Percentiles rank a stretch among this genome's conserved stretches.
Evolutionary conservation across 2,113 vertebrate species (phyloP).

Genomic region (Rhinolophus sinicus): DNA sequence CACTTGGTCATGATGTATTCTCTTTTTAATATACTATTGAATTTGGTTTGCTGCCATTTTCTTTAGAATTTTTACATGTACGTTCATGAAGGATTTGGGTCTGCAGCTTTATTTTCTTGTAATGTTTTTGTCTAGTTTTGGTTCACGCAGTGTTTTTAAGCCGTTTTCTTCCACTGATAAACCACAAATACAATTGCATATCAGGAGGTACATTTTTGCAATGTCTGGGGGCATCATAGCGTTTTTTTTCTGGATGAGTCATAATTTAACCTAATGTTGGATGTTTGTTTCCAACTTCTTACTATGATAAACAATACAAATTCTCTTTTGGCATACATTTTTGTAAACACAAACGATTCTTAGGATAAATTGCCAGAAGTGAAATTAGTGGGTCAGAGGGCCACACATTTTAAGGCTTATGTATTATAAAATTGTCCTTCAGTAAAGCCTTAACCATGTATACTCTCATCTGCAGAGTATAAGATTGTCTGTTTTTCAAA

Average conservation of each 20-base stretch:
- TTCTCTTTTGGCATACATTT: not conserved
- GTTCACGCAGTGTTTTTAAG: not conserved
- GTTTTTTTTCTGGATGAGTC: slow-evolving; percentile 24
- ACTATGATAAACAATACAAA: not conserved
- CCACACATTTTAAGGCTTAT: not conserved
- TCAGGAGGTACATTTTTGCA: not conserved
- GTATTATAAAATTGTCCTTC: not conserved
- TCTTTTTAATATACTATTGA: not conserved
- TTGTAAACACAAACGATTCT: not conserved
- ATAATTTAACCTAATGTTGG: not conserved
- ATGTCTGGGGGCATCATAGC: not conserved
- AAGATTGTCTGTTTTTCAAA: not conserved
- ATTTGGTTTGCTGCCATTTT: not conserved
- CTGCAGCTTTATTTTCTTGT: not conserved
- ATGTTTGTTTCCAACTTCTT: not conserved
- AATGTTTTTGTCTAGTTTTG: not conserved
- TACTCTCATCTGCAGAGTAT: not conserved
- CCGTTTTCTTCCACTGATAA: not conserved
- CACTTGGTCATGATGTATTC: not conserved
- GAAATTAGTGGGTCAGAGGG: not conserved
- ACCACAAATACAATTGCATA: not conserved
- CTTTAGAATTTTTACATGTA: not conserved
- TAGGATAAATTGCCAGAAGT: not conserved
- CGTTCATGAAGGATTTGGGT: not conserved
- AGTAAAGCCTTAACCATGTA: not conserved